phyloP scores from a whole-genome alignment of 2,888 invertebrate species.

The Tromatobia lineatoria region DNA sequence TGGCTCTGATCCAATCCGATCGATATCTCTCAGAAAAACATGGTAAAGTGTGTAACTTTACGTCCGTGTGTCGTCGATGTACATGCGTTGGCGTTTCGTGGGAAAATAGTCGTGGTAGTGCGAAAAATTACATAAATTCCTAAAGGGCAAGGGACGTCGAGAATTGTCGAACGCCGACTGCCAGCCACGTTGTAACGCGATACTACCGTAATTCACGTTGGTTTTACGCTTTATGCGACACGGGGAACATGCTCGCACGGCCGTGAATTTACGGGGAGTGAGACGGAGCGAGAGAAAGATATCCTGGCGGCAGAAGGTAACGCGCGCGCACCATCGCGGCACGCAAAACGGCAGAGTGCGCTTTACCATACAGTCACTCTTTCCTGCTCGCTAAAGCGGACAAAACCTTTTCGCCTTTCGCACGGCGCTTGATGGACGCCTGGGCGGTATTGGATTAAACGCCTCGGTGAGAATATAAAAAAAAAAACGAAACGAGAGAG shows the following conservation, averaged over 20 bases:
- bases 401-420: conserved; percentile 82
- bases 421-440: conserved; percentile 82
- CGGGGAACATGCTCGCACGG: conserved; percentile 82
- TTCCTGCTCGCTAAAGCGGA: conserved; percentile 72
- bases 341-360: conserved; percentile 10
- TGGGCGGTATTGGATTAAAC: conserved; percentile 83
- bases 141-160: conserved; percentile 82
- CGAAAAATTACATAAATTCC: conserved; percentile 82
- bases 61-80: conserved; percentile 45
- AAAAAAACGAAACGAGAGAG: conserved; percentile 56
- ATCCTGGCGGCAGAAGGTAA: conserved; percentile 58
- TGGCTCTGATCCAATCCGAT: not conserved
- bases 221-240: conserved; percentile 85
- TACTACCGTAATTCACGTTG: conserved; percentile 85
- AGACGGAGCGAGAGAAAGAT: conserved; percentile 72
- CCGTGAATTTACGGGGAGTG: conserved; percentile 84
- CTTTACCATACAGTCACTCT: conserved; percentile 43
- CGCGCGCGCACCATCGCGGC: conserved; percentile 37
- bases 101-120: conserved; percentile 76
- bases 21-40: conserved; percentile 7
- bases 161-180: conserved; percentile 80
- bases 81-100: conserved; percentile 71
- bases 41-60: not conserved
- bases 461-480: conserved; percentile 77
- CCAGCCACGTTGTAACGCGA: conserved; percentile 81